Percentiles rank a stretch among this genome's conserved stretches.
These are phyloP conservation scores for Lacerta viridis DNA, from an alignment of 2,797 vertebrate species.

Conservation along the genomic window DNA sequence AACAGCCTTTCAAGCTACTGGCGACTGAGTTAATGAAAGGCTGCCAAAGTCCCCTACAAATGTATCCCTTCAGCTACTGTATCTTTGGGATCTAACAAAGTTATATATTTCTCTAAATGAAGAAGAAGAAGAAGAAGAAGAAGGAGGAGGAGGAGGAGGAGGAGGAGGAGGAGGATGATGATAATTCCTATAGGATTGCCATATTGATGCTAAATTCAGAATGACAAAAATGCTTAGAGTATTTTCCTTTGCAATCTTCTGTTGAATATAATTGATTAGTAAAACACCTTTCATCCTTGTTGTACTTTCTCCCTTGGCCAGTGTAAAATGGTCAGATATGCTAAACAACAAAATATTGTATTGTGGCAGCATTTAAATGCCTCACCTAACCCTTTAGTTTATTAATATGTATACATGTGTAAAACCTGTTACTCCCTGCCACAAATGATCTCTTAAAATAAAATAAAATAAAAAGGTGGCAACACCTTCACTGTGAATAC, in stretches of 20 bases:
- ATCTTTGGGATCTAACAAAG: not conserved
- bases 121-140: too few relatives aligned
- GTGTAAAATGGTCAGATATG: not conserved
- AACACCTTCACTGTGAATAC: not conserved
- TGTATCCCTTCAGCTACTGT: not conserved
- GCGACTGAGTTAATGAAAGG: conserved; percentile 29
- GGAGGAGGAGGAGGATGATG: not conserved
- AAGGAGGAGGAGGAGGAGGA: too few relatives aligned
- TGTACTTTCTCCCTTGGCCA: not conserved
- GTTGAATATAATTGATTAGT: conserved; percentile 12
- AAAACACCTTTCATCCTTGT: not conserved
- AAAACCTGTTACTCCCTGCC: not conserved
- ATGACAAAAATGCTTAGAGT: not conserved
- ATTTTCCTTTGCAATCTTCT: not conserved
- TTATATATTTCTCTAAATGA: not conserved
- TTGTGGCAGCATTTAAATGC: conserved; percentile 5
- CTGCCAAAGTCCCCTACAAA: conserved; percentile 9
- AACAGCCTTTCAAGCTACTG: conserved; percentile 27
- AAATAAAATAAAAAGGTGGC: not conserved
- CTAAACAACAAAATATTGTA: conserved; percentile 7
- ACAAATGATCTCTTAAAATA: not conserved
- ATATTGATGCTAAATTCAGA: not conserved
- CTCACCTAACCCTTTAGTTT: not conserved
- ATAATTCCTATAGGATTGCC: not conserved
- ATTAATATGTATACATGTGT: not conserved